Conservation (phyloP, 2,888 invertebrate genomes). For the Lydus trimaculatus region DNA sequence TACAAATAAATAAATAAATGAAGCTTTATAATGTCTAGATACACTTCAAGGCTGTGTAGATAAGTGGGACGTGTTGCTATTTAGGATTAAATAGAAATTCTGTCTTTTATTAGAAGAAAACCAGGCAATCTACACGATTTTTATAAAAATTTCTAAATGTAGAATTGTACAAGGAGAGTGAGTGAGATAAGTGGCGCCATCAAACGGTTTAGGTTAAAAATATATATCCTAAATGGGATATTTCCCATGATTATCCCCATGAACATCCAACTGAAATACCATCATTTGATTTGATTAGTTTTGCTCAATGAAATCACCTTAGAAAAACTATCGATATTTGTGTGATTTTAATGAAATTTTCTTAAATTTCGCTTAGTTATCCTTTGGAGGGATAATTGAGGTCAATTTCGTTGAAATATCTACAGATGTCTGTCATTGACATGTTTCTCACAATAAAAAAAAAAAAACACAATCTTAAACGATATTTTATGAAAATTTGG, state of each 20-base stretch:
- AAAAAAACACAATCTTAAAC: no score
- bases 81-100: slow-evolving; percentile 20
- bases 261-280: not conserved
- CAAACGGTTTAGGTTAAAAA: slow-evolving; percentile 20
- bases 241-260: slow-evolving; percentile 3
- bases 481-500: not conserved
- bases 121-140: slow-evolving; percentile 17
- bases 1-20: slow-evolving; percentile 11
- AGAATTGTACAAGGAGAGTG: slow-evolving; percentile 11
- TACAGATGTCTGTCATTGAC: not conserved
- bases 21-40: slow-evolving; percentile 24
- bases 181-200: slow-evolving; percentile 37
- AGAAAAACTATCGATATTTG: not conserved
- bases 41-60: slow-evolving; percentile 24
- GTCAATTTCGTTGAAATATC: not conserved
- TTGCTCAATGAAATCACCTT: not conserved
- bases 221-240: slow-evolving; percentile 14
- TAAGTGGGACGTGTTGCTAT: slow-evolving; percentile 28
- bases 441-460: not conserved
- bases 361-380: not conserved
- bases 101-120: not conserved
- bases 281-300: not conserved
- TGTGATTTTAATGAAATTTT: not conserved
- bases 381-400: not conserved
- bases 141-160: slow-evolving; percentile 16